These are phyloP conservation scores for Aricia agestis DNA, from an alignment of 1,140 invertebrate species.

Conservation along the genomic window DNA sequence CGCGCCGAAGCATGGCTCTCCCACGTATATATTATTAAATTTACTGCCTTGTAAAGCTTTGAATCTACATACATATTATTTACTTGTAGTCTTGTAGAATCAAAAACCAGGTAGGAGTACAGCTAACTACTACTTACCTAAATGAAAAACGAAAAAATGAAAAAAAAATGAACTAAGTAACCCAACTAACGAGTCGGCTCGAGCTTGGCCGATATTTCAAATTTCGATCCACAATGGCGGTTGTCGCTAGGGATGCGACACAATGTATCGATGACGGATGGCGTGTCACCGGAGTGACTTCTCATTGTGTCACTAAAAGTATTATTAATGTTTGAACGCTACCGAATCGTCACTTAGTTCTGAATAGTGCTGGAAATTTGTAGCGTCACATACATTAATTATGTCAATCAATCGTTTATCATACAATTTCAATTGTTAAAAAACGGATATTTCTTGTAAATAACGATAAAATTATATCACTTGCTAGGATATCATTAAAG, in stretches of 20 bases:
- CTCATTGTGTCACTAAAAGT: slow-evolving; percentile 35
- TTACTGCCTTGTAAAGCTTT: too few species aligned
- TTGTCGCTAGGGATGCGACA: slow-evolving; percentile 63
- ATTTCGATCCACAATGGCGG: slow-evolving; percentile 38
- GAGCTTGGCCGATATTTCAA: slow-evolving; percentile 3
- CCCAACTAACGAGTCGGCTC: neutral
- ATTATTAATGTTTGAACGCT: slow-evolving; percentile 27
- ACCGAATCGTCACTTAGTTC: neutral
- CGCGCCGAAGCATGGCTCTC: too few species aligned
- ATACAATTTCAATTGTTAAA: neutral
- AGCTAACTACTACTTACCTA: too few species aligned
- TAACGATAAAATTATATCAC: neutral
- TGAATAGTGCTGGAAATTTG: neutral
- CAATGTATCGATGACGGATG: slow-evolving; percentile 63
- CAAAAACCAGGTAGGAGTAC: too few species aligned
- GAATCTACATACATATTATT: too few species aligned
- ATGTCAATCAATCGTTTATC: neutral
- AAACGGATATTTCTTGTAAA: neutral
- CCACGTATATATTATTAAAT: too few species aligned
- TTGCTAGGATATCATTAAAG: too few species aligned
- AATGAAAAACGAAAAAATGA: too few species aligned
- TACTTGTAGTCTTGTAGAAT: too few species aligned
- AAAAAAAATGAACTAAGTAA: too few species aligned
- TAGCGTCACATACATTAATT: neutral
- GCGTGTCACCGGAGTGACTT: slow-evolving; percentile 39